phyloP scores from a whole-genome alignment of 2,113 vertebrate genomes.

The Carollia perspicillata region DNA sequence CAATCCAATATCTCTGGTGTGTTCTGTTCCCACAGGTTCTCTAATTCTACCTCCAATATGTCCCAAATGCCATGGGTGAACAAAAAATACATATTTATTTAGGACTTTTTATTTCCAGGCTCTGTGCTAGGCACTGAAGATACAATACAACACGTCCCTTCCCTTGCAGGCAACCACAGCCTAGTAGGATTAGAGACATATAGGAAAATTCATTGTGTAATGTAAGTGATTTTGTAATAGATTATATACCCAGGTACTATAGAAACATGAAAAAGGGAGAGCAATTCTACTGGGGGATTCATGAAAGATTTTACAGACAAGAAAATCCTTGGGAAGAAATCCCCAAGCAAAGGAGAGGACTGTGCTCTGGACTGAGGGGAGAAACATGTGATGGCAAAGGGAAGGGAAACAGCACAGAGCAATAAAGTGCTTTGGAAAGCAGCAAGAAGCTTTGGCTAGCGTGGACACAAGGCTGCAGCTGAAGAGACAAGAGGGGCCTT shows the following conservation, averaged over 20 bases:
- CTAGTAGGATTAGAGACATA: neutral
- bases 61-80: neutral
- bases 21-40: neutral
- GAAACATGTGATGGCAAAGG: neutral
- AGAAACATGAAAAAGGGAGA: neutral
- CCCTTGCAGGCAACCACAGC: neutral
- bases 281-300: neutral
- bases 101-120: neutral
- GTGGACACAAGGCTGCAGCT: neutral
- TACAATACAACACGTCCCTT: neutral
- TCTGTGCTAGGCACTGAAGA: neutral
- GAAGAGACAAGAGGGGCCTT: rapidly evolving
- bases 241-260: neutral
- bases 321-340: neutral
- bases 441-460: neutral
- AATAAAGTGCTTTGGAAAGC: neutral
- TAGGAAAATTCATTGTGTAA: neutral
- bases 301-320: neutral
- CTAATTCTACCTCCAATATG: neutral
- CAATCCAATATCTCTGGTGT: neutral
- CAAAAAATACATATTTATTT: neutral
- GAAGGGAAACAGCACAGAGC: neutral
- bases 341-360: neutral
- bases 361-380: neutral
- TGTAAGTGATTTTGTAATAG: neutral